Evolutionary conservation across 2,113 vertebrate genomes (phyloP).

Genomic region (Xerus inauris): DNA sequence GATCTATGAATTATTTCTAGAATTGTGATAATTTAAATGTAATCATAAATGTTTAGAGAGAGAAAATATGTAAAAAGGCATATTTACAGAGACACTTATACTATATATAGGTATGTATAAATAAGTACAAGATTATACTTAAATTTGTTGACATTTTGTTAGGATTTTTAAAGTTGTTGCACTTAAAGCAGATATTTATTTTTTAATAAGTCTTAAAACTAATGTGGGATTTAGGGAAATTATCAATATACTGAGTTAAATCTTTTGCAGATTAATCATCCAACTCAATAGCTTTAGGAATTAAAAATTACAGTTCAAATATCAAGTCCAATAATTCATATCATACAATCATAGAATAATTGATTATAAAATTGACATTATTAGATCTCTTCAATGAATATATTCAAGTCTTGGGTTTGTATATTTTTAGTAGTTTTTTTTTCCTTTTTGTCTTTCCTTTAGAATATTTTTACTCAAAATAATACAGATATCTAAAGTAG

Average conservation of each 20-base stretch:
- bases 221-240: neutral
- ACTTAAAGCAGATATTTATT: neutral
- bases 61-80: neutral
- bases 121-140: neutral
- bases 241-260: too few relatives aligned
- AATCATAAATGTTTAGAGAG: neutral
- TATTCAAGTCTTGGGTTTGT: neutral
- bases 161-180: neutral
- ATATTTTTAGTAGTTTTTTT: neutral
- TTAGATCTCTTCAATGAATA: neutral
- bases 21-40: conserved; percentile 17
- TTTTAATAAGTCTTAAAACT: neutral
- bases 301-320: conserved; percentile 44
- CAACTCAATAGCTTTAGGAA: conserved; percentile 17
- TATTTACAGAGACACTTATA: neutral
- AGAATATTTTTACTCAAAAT: conserved; percentile 26
- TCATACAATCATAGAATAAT: neutral
- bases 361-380: conserved; percentile 14
- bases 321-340: neutral
- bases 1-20: neutral
- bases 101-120: neutral
- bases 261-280: neutral
- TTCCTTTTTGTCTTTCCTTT: neutral
- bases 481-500: neutral
- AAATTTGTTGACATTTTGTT: conserved; percentile 31